These are phyloP conservation scores for Porphyrio hochstetteri DNA, from an alignment of 2,113 vertebrate genomes.

Conservation along the genomic window DNA sequence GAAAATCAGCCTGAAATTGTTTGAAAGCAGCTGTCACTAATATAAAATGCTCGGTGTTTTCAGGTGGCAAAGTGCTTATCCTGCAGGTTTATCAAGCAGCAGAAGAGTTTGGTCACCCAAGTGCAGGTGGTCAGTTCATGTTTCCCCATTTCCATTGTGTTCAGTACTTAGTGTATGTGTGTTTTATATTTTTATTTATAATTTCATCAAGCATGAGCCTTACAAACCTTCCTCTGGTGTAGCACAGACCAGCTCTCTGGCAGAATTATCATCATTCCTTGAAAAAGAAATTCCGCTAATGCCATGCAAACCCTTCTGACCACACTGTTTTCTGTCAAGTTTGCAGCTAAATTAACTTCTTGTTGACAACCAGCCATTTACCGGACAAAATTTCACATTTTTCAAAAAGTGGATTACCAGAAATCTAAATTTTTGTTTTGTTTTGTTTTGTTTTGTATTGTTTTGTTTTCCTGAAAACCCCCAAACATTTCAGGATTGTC, in stretches of 20 bases:
- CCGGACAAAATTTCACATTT: background rate
- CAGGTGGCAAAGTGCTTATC: background rate
- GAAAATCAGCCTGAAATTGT: background rate
- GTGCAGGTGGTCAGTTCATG: background rate
- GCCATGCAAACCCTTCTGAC: background rate
- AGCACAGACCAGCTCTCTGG: background rate
- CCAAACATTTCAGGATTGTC: background rate
- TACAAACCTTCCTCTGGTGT: background rate
- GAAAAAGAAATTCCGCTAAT: background rate
- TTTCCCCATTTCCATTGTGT: background rate
- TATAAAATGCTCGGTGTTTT: background rate
- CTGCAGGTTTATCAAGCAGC: background rate
- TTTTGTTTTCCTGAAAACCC: background rate
- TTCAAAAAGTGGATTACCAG: background rate
- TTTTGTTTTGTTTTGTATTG: background rate
- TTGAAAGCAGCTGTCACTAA: background rate
- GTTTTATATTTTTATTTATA: background rate
- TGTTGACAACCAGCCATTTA: background rate
- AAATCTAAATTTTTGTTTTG: background rate
- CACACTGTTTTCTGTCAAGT: background rate
- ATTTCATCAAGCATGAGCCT: background rate
- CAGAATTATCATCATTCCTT: background rate
- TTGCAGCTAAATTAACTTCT: background rate
- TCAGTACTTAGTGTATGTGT: background rate
- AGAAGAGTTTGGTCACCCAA: background rate